Percentiles rank a stretch among this genome's conserved stretches.
Conservation (phyloP, 2,888 invertebrate genomes). For the Drosophila robusta region DNA sequence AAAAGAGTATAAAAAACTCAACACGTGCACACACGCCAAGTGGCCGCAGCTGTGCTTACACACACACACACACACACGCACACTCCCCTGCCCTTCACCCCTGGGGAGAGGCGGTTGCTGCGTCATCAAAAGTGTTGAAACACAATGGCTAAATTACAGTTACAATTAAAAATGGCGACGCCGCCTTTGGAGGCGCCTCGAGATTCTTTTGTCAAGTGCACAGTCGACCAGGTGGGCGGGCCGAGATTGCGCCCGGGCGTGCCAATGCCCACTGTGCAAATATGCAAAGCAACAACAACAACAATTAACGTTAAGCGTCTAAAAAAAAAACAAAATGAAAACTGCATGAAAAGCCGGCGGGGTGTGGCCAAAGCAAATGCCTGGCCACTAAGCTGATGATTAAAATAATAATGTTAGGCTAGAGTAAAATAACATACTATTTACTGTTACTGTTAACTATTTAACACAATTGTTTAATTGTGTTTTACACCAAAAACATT, state of each 20-base stretch:
- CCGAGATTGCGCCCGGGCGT: constrained; percentile 7
- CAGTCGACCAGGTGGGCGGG: constrained; percentile 8
- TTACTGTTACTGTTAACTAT: not conserved
- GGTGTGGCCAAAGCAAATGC: too few species aligned
- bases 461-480: not conserved
- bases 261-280: constrained; percentile 16
- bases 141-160: constrained; percentile 80
- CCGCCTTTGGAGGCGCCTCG: constrained; percentile 41
- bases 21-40: constrained; percentile 29
- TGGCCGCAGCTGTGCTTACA: constrained; percentile 23
- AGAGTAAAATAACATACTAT: not conserved
- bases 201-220: constrained; percentile 43
- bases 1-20: constrained; percentile 12
- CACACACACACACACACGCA: not conserved
- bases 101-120: constrained; percentile 9
- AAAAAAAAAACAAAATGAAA: constrained; percentile 10
- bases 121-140: constrained; percentile 64
- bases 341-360: not conserved
- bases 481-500: not conserved
- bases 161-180: constrained; percentile 79
- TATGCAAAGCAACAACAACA: constrained; percentile 17
- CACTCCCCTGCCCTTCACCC: not conserved
- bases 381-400: too few species aligned
- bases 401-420: not conserved
- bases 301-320: constrained; percentile 63